Percentiles rank a stretch among this genome's conserved stretches.
phyloP scores from a whole-genome alignment of 2,888 invertebrate species.

The Clepsis dumicolana region DNA sequence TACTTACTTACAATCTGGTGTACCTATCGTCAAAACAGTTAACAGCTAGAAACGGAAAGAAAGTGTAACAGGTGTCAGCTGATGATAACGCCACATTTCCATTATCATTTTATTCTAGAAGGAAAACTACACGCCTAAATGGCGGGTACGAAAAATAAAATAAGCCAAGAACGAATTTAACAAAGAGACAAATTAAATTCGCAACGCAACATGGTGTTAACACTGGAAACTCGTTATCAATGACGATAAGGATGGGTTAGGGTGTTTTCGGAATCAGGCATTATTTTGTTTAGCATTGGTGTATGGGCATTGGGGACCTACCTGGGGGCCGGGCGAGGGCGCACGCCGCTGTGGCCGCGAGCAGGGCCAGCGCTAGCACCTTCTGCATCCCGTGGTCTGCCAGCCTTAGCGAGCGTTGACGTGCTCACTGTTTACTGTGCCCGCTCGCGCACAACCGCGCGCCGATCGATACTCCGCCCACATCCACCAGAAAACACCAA shows the following conservation, averaged over 20 bases:
- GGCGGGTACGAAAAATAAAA: neutral
- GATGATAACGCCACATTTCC: constrained; percentile 26
- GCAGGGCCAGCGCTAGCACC: constrained; percentile 55
- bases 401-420: constrained; percentile 53
- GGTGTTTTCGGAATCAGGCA: constrained; percentile 15
- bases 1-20: neutral
- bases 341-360: constrained; percentile 62
- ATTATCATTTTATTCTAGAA: neutral
- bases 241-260: constrained; percentile 40
- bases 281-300: constrained; percentile 41
- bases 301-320: constrained; percentile 51
- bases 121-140: neutral
- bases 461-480: constrained; percentile 83
- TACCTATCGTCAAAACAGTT: neutral
- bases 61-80: constrained; percentile 61
- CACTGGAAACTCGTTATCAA: constrained; percentile 56
- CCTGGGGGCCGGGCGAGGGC: constrained; percentile 66
- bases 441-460: constrained; percentile 68
- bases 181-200: constrained; percentile 41
- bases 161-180: constrained; percentile 1
- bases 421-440: constrained; percentile 66
- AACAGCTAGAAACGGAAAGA: constrained; percentile 41
- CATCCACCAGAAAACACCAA: constrained; percentile 59
- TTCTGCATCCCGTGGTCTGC: constrained; percentile 62
- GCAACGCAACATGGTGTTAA: constrained; percentile 48